Percentiles rank a stretch among this genome's conserved stretches.
Conservation (phyloP, 2,797 vertebrate genomes). For the Podarcis siculus region DNA sequence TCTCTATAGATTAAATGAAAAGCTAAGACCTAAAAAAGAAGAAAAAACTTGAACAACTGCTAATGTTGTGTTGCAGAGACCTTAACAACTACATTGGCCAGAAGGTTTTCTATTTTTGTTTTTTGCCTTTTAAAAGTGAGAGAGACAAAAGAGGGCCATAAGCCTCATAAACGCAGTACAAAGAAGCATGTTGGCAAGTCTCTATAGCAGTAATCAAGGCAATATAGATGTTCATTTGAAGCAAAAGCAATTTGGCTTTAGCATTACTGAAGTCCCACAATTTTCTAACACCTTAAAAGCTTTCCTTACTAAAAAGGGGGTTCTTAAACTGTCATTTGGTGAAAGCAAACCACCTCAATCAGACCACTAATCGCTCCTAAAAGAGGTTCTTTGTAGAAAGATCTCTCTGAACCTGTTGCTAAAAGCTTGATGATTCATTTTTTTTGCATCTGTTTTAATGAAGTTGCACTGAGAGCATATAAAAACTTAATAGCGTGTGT, state of each 20-base stretch:
- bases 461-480: neutral
- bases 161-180: neutral
- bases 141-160: neutral
- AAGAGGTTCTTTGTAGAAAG: constrained; percentile 31
- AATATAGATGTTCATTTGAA: neutral
- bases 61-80: rapidly evolving
- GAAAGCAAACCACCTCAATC: constrained; percentile 28
- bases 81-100: neutral
- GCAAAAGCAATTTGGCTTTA: constrained; percentile 43
- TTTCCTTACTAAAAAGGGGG: constrained; percentile 34
- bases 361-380: constrained; percentile 1
- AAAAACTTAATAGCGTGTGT: neutral
- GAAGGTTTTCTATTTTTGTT: neutral
- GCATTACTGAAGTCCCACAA: neutral
- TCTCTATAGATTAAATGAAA: neutral
- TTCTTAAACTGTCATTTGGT: constrained; percentile 49
- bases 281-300: constrained; percentile 54
- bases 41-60: neutral
- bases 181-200: neutral
- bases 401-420: constrained; percentile 33
- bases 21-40: neutral
- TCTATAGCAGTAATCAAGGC: neutral
- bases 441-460: constrained; percentile 37
- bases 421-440: constrained; percentile 41
- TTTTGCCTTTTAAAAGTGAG: rapidly evolving